Conservation (phyloP, 2,113 vertebrate genomes). For the Caloenas nicobarica region DNA sequence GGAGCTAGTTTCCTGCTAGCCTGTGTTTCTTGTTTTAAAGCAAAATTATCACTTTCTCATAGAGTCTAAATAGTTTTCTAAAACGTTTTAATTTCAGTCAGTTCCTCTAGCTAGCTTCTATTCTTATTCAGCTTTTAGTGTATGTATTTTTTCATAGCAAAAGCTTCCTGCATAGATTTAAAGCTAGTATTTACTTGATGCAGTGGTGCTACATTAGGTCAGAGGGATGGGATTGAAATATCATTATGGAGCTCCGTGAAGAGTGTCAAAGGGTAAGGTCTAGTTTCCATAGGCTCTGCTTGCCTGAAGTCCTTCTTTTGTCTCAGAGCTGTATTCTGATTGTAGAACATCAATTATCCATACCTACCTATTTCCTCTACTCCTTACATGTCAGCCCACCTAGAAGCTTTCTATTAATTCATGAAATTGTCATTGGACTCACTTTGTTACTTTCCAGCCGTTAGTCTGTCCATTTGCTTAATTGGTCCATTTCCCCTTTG, state of each 20-base stretch:
- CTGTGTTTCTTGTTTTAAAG: background rate
- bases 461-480: conserved; percentile 6
- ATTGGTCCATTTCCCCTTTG: background rate
- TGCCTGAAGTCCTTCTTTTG: background rate
- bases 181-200: background rate
- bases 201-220: background rate
- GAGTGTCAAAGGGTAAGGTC: background rate
- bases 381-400: background rate
- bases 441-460: background rate
- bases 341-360: background rate
- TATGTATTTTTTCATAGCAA: background rate
- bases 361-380: background rate
- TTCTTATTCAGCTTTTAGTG: background rate
- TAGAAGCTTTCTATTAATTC: conserved; percentile 17
- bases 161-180: background rate
- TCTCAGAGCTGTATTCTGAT: background rate
- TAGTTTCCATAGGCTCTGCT: conserved; percentile 1
- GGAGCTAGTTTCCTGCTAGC: background rate
- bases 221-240: background rate
- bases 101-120: background rate
- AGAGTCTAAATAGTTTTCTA: background rate
- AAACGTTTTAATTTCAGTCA: background rate
- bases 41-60: background rate
- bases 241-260: background rate
- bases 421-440: background rate